Percentiles rank a stretch among this genome's conserved stretches.
Conservation (phyloP, 2,113 vertebrate species). For the Potamarius usumacintae region DNA sequence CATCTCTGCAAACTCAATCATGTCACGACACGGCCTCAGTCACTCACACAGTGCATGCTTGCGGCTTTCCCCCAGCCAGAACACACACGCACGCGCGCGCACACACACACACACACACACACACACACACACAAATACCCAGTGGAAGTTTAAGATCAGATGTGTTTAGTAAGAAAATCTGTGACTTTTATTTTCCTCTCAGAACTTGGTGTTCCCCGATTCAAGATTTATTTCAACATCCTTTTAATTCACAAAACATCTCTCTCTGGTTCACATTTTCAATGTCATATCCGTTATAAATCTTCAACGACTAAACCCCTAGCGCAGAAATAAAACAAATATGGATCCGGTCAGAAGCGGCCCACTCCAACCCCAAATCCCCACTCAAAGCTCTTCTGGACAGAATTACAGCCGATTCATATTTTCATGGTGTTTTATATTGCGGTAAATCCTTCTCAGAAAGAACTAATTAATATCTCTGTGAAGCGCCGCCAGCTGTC, state of each 20-base stretch:
- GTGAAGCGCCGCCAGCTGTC: slow-evolving; percentile 41
- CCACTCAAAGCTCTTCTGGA: slow-evolving; percentile 12
- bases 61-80: slow-evolving; percentile 4
- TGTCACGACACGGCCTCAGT: slow-evolving; percentile 48
- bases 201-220: not conserved
- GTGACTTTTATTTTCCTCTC: not conserved
- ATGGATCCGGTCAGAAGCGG: not conserved
- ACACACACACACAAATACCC: not conserved
- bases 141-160: not conserved
- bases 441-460: slow-evolving; percentile 18
- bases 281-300: slow-evolving; percentile 4
- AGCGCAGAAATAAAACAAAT: not conserved
- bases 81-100: not conserved
- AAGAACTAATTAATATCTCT: slow-evolving; percentile 33
- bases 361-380: not conserved
- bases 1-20: slow-evolving; percentile 48
- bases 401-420: slow-evolving; percentile 35
- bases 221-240: not conserved
- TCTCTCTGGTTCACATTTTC: slow-evolving; percentile 7
- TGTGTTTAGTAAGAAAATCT: not conserved
- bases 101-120: slow-evolving; percentile 1
- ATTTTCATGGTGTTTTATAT: slow-evolving; percentile 40
- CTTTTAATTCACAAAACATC: slow-evolving; percentile 14
- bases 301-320: not conserved
- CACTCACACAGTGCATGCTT: slow-evolving; percentile 18